Evolutionary conservation across 2,113 vertebrate genomes (phyloP).

Genomic region (Rissa tridactyla): DNA sequence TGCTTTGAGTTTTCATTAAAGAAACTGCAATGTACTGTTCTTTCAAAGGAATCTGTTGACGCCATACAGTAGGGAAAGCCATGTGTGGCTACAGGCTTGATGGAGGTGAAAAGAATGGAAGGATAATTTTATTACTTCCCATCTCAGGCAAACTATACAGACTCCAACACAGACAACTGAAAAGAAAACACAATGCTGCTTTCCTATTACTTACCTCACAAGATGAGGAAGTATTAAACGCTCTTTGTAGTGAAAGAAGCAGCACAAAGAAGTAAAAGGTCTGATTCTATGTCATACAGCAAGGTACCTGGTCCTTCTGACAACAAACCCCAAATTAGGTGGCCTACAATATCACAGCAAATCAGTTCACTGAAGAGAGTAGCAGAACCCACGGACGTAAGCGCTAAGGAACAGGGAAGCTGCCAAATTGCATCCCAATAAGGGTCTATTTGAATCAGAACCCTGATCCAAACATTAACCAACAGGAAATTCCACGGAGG

Average conservation of each 20-base stretch:
- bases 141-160: not conserved
- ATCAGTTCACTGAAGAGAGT: not conserved
- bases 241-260: not conserved
- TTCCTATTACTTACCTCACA: not conserved
- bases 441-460: not conserved
- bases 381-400: not conserved
- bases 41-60: not conserved
- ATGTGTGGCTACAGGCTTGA: not conserved
- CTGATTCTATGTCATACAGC: not conserved
- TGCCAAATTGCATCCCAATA: not conserved
- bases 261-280: not conserved
- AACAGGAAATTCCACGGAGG: not conserved
- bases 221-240: not conserved
- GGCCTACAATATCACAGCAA: not conserved
- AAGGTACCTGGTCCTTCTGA: not conserved
- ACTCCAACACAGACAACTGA: not conserved
- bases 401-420: not conserved
- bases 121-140: not conserved
- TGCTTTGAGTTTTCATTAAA: not conserved
- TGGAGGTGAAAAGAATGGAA: not conserved
- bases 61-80: not conserved
- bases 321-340: not conserved
- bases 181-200: not conserved
- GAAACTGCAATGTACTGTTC: not conserved
- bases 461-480: not conserved